Evolutionary conservation across 2,888 invertebrate species (phyloP), one percentile per base, ranked within the genome.

Genomic region (Drosophila prostipennis): DNA sequence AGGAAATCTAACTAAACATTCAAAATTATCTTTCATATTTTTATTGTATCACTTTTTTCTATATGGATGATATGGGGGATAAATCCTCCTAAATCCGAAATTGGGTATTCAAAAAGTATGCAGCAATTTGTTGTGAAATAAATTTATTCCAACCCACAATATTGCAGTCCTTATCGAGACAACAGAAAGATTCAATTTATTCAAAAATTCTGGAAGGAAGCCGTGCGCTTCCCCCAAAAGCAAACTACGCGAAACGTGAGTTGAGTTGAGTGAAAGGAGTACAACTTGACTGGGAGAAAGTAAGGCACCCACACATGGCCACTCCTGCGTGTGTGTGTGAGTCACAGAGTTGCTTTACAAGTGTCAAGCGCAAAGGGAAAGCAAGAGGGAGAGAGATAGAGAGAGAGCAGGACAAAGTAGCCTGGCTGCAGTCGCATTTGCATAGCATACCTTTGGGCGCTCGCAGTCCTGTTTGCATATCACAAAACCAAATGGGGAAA

Each of bases 381-480:
- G 26, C 1, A 3, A 5, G 14, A 37, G 23, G 1, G 53, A 1
- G 45, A 42, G 16, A 3, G 19, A 29, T 11, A 8, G 7, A 16
- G 40, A 14, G 14, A 0, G 19, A 6, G 11, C 4, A 5, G 11
- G 19, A 37, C n/a, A 11, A 16, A 42, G 42, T 42, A 42, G 32
- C 34, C 40, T 53, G 69, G 34, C 59, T 81, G 82, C 85, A 69
- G 74, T 81, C 55, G 59, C 72, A 74, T 83, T 79, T 58, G 59
- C 87, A 74, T 83, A 78, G 79, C 87, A 87, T 84, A 81, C 81
- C 81, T 81, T 74, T 80, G 71, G 79, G 81, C 87, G 81, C 76
- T 71, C 45, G 72, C 65, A 73, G 86, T 69, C 81, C 87, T 84
- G 71, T 82, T 87, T 75, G 64, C 84, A 72, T 70, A 54, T 49